Evolutionary conservation across 2,888 invertebrate species (phyloP), one percentile per base, ranked within the genome.

Genomic region (Marasmarcha lunaedactyla): DNA sequence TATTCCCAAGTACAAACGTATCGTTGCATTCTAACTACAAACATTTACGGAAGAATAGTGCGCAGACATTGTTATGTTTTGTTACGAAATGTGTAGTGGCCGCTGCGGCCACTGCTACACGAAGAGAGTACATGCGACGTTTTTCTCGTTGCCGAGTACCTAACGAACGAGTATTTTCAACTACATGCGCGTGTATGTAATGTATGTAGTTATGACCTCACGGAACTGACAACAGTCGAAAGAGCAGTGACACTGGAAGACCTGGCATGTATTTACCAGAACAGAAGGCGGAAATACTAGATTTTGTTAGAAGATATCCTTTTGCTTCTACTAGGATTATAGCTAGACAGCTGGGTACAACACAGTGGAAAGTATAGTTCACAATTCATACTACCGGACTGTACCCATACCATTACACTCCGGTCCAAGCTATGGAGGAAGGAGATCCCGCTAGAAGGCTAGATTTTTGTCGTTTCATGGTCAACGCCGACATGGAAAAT

Each of bases 301-400:
- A 33, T n/a, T 11, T n/a, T n/a, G 7, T 33, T n/a, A 6, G 11
- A 5, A 6, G 33, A 9, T 4, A 33, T 33, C 33, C 33, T 4
- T n/a, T 11, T 9, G 11, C 11, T n/a, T 33, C 33, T n/a, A 33
- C 33, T n/a, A 33, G 10, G 11, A 11, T n/a, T 33, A 11, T n/a
- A 4, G 33, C 33, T 11, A 33, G 33, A 11, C 5, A 11, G 14
- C 44, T 46, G 9, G 48, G 45, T 15, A 20, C 43, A 14, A 34
- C 44, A 26, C 44, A 46, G 20, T 46, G 45, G 41, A 48, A 42
- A 42, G 44, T 46, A 27, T 45, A 43, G 46, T 43, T 40, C 35
- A 37, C 43, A 1, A 37, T 47, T 12, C 42, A 46, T 36, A 42
- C 42, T 34, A 39, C 40, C 6, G 37, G 42, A n/a, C 33, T 42